A percentile compares a stretch with the other conserved stretches of the same genome.
Conservation (phyloP, 1,140 invertebrate genomes). For the Drosophila pseudoobscura region DNA sequence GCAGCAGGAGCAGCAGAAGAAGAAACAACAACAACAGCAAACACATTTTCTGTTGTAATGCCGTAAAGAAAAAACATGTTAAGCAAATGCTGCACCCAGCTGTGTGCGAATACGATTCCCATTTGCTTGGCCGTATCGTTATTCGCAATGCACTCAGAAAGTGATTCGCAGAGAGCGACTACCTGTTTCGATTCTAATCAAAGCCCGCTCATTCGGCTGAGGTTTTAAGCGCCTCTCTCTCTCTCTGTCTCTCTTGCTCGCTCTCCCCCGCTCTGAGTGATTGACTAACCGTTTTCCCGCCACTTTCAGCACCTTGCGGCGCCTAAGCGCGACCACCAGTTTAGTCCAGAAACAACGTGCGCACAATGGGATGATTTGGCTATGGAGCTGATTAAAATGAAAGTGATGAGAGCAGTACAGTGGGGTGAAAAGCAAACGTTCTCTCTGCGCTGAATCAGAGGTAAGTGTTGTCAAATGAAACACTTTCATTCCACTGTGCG, state of each 20-base stretch:
- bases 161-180: constrained; percentile 40
- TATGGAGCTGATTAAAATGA: no score
- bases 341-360: constrained; percentile 74
- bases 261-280: constrained; percentile 16
- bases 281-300: constrained; percentile 72
- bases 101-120: constrained; percentile 16
- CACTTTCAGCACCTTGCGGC: constrained; percentile 73
- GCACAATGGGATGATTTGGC: constrained; percentile 48
- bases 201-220: constrained; percentile 45
- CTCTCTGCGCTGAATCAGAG: no score
- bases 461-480: no score
- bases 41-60: constrained; percentile 15
- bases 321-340: constrained; percentile 49
- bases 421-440: no score
- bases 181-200: constrained; percentile 76
- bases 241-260: constrained; percentile 13
- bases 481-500: constrained; percentile 6
- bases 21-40: constrained; percentile 1
- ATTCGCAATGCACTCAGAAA: constrained; percentile 10
- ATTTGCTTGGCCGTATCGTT: constrained; percentile 1
- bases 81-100: constrained; percentile 15
- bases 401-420: background rate
- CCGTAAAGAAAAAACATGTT: constrained; percentile 29
- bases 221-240: constrained; percentile 3
- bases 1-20: constrained; percentile 1